Evolutionary conservation across 2,888 invertebrate species (phyloP).

Genomic region (Eupeodes latifasciatus): DNA sequence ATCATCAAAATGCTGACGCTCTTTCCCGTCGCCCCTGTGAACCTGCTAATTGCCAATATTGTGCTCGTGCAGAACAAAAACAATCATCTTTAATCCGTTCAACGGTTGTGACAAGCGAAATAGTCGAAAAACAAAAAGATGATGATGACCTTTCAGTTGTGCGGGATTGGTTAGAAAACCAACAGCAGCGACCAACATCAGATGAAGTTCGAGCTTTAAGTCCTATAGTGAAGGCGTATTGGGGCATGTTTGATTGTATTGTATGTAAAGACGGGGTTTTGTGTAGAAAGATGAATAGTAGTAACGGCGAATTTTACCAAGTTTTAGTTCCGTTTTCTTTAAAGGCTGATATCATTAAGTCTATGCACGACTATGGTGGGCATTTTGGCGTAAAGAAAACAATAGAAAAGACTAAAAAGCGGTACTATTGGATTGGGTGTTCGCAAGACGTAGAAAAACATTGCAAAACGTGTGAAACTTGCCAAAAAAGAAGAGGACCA

Average conservation of each 20-base stretch:
- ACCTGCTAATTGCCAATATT: no score
- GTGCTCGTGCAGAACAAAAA: no score
- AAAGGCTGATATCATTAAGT: conserved; percentile 7
- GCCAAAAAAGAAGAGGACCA: conserved; percentile 18
- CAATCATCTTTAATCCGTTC: no score
- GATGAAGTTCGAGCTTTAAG: not conserved
- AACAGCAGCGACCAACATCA: not conserved
- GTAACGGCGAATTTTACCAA: not conserved
- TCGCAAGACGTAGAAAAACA: conserved; percentile 1
- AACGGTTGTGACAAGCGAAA: no score
- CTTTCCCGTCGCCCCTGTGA: not conserved
- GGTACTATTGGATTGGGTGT: conserved; percentile 11
- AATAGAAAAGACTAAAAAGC: not conserved
- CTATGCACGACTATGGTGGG: conserved; percentile 36
- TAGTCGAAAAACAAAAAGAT: no score
- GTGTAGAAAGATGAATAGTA: no score
- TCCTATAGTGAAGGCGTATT: not conserved
- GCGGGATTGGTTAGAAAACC: no score
- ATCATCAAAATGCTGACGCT: conserved; percentile 29
- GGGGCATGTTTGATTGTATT: not conserved
- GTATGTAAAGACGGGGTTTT: not conserved
- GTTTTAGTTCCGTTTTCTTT: conserved; percentile 16
- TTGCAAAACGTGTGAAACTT: no score
- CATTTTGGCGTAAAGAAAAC: conserved; percentile 23
- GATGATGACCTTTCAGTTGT: no score